These are phyloP conservation scores for Anthopleura sola DNA, from an alignment of 64 coral and sea anemone species.

Conservation along the genomic window DNA sequence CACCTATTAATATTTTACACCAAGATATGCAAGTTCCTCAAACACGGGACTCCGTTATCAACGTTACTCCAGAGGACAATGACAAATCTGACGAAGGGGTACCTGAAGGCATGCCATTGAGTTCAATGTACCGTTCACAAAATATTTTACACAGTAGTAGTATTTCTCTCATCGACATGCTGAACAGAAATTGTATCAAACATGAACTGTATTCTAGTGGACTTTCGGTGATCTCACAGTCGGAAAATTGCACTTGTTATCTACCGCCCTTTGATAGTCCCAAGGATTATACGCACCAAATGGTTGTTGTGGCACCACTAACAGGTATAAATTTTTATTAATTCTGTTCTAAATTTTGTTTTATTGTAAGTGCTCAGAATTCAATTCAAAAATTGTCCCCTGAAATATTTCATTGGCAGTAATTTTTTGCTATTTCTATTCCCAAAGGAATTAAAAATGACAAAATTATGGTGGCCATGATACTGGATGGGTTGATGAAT, in stretches of 20 bases:
- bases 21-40: conserved; percentile 9
- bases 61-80: neutral
- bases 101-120: neutral
- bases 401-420: no score
- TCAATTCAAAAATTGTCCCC: no score
- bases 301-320: conserved; percentile 80
- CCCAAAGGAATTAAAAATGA: no score
- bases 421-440: no score
- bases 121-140: neutral
- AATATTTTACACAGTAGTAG: neutral
- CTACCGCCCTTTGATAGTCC: neutral
- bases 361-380: neutral
- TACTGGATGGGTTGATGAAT: no score
- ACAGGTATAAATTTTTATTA: conserved; percentile 48
- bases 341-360: neutral
- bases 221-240: conserved; percentile 2
- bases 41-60: neutral
- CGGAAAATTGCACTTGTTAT: conserved; percentile 8
- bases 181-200: conserved; percentile 4
- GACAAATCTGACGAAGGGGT: neutral
- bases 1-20: conserved; percentile 23
- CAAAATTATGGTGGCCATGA: no score
- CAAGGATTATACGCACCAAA: conserved; percentile 73
- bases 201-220: conserved; percentile 4
- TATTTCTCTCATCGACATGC: neutral